These are phyloP conservation scores for Lophotis ruficrista DNA, from an alignment of 2,113 vertebrate genomes.

Conservation along the genomic window DNA sequence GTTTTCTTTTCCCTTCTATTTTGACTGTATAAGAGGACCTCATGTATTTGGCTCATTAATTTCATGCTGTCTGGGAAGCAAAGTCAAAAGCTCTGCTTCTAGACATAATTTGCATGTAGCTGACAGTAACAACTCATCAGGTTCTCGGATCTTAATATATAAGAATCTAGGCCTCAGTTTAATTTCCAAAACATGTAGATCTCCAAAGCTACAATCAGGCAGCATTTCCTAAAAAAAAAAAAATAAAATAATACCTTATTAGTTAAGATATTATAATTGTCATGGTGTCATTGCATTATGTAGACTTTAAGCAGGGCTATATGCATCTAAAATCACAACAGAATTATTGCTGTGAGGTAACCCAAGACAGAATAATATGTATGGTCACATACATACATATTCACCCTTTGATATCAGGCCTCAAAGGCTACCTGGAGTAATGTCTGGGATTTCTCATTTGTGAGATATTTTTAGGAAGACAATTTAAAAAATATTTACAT, in stretches of 20 bases:
- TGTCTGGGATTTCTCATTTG: background rate
- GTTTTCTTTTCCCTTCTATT: background rate
- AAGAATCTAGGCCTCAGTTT: background rate
- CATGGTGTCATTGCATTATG: background rate
- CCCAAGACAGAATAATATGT: background rate
- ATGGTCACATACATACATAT: background rate
- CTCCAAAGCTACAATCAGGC: background rate
- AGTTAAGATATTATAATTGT: background rate
- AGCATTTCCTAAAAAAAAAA: background rate
- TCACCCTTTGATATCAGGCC: background rate
- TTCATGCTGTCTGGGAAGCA: constrained; percentile 17
- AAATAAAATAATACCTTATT: background rate
- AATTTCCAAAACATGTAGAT: constrained; percentile 4
- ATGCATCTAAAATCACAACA: background rate
- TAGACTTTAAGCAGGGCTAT: background rate
- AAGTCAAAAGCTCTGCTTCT: background rate
- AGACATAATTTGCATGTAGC: constrained; percentile 20
- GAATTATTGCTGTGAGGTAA: background rate
- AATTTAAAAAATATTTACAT: background rate
- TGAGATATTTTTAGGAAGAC: background rate
- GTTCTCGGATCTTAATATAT: background rate
- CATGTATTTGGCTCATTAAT: constrained; percentile 44
- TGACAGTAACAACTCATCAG: constrained; percentile 35
- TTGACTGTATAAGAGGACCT: background rate
- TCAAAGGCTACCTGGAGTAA: background rate